phyloP scores from a whole-genome alignment of 2,888 invertebrate species.

The Pterostichus madidus region DNA sequence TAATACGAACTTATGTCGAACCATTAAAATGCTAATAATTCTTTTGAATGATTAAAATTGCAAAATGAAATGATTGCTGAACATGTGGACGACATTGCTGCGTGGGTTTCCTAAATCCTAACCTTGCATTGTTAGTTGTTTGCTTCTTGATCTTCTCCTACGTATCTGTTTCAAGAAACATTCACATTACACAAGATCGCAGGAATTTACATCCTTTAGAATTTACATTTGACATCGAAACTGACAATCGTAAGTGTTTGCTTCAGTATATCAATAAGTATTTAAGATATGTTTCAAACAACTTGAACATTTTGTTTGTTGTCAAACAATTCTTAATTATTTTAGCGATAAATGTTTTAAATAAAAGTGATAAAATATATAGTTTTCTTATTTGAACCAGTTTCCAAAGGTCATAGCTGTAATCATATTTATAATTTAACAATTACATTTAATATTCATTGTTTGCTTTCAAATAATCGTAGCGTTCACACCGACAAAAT shows the following conservation, averaged over 20 bases:
- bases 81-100: slow-evolving; percentile 27
- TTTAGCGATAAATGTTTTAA: too few species aligned
- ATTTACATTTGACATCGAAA: slow-evolving; percentile 26
- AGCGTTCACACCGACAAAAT: too few species aligned
- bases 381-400: too few species aligned
- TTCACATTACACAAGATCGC: neutral
- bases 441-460: too few species aligned
- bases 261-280: neutral
- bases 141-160: slow-evolving; percentile 15
- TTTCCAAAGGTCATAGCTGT: too few species aligned
- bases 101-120: slow-evolving; percentile 25
- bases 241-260: neutral
- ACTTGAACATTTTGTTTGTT: too few species aligned
- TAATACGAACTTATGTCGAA: neutral
- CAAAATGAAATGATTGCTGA: slow-evolving; percentile 26
- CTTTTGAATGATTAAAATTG: slow-evolving; percentile 25
- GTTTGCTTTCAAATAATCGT: too few species aligned
- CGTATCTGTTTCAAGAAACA: slow-evolving; percentile 2
- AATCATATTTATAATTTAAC: too few species aligned
- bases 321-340: too few species aligned
- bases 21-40: slow-evolving; percentile 37
- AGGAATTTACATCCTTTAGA: slow-evolving; percentile 5
- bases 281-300: too few species aligned
- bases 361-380: too few species aligned
- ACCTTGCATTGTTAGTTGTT: slow-evolving; percentile 36